A percentile compares a stretch with the other conserved stretches of the same genome.
Evolutionary conservation across 1,140 invertebrate species (phyloP).

Genomic region (Trachymyrmex septentrionalis): DNA sequence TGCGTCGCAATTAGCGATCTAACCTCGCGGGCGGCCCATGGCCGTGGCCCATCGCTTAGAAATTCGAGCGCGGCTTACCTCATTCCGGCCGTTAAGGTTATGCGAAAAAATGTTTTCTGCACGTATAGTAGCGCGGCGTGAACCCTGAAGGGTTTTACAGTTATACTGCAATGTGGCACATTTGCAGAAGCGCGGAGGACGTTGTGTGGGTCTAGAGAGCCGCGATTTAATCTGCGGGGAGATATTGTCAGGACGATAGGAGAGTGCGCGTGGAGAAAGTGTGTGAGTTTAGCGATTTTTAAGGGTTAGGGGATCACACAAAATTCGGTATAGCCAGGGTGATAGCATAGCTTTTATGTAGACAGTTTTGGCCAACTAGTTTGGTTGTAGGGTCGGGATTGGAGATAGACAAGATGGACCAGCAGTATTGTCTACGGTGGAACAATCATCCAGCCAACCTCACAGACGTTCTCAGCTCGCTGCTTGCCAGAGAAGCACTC

Average conservation of each 20-base stretch:
- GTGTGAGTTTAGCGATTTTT: slow-evolving; percentile 76
- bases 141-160: slow-evolving; percentile 87
- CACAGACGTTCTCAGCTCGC: slow-evolving; percentile 94
- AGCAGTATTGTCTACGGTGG: slow-evolving; percentile 98
- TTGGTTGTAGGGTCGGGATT: slow-evolving; percentile 85
- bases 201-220: slow-evolving; percentile 82
- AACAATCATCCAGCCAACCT: slow-evolving; percentile 97
- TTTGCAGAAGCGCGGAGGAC: slow-evolving; percentile 86
- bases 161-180: slow-evolving; percentile 87
- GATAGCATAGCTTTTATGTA: slow-evolving; percentile 70
- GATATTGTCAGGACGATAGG: slow-evolving; percentile 74
- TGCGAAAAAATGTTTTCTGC: slow-evolving; percentile 86
- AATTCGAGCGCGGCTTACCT: slow-evolving; percentile 60
- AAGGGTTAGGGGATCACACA: slow-evolving; percentile 75
- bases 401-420: slow-evolving; percentile 91
- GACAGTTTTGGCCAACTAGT: slow-evolving; percentile 80
- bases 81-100: slow-evolving; percentile 79
- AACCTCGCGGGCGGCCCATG: slow-evolving; percentile 73
- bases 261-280: slow-evolving; percentile 71
- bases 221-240: slow-evolving; percentile 73
- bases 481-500: slow-evolving; percentile 94
- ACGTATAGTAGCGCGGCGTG: slow-evolving; percentile 84
- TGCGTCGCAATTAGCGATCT: slow-evolving; percentile 80
- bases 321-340: slow-evolving; percentile 70
- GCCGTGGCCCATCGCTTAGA: slow-evolving; percentile 61